A percentile compares a stretch with the other conserved stretches of the same genome.
phyloP scores from a whole-genome alignment of 2,797 vertebrate species.

The Otolemur crassicaudatus region DNA sequence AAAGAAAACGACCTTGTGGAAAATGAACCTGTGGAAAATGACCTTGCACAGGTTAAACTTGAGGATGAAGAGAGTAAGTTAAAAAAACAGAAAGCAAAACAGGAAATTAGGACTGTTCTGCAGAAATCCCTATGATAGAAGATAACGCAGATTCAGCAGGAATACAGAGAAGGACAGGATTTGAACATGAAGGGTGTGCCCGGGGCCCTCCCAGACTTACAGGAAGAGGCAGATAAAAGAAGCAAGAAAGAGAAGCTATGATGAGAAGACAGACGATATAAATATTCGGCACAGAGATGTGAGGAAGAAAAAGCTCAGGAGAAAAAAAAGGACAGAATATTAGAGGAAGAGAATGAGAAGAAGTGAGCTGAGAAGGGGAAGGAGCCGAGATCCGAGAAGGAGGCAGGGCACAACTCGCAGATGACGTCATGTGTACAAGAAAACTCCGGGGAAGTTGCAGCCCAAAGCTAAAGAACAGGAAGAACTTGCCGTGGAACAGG shows the following conservation, averaged over 20 bases:
- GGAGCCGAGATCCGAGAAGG: conserved; percentile 84
- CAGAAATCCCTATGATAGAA: conserved; percentile 88
- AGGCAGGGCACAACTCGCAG: conserved; percentile 90
- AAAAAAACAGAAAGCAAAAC: conserved; percentile 76
- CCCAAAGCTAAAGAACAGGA: too few relatives aligned
- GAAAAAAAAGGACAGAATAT: conserved; percentile 86
- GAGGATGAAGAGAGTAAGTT: conserved; percentile 87
- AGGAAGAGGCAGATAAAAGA: conserved; percentile 84
- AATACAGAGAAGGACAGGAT: conserved; percentile 89
- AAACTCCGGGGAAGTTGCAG: conserved; percentile 75
- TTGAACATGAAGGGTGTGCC: conserved; percentile 90
- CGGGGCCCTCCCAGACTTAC: conserved; percentile 82
- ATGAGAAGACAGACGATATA: conserved; percentile 88
- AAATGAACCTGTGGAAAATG: conserved; percentile 80
- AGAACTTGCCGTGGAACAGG: too few relatives aligned
- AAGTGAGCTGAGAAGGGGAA: conserved; percentile 85
- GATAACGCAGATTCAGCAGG: conserved; percentile 85
- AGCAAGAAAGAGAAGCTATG: conserved; percentile 88
- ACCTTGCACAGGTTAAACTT: conserved; percentile 84
- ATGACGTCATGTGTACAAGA: conserved; percentile 90
- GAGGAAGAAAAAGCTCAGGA: conserved; percentile 88
- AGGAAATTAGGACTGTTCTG: conserved; percentile 80
- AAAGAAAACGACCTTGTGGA: background rate
- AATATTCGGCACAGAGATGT: conserved; percentile 88
- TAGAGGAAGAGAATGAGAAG: conserved; percentile 88